Percentiles rank a stretch among this genome's conserved stretches.
Conservation (phyloP, 2,113 vertebrate genomes). For the Globicephala melas region DNA sequence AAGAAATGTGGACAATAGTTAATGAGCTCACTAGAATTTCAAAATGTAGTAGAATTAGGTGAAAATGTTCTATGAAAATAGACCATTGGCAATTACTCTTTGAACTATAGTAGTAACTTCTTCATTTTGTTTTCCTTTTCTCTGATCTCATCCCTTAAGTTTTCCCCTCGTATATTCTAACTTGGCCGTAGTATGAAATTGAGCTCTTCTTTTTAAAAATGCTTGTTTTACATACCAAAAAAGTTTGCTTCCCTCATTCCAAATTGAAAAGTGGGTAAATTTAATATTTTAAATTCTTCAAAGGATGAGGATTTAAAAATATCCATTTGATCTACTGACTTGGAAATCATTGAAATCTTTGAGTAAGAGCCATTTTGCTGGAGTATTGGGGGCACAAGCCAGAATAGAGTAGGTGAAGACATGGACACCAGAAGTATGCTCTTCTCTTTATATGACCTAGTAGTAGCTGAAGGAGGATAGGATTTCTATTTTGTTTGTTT, state of each 20-base stretch:
- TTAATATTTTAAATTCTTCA: conserved; percentile 5
- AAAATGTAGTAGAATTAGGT: neutral
- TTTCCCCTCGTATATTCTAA: neutral
- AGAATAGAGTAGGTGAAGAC: neutral
- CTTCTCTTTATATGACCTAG: neutral
- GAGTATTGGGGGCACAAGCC: neutral
- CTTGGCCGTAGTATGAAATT: neutral
- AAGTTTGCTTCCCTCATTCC: neutral
- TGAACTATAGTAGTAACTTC: neutral
- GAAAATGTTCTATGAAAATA: neutral
- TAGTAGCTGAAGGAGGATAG: neutral
- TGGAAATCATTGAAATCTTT: neutral
- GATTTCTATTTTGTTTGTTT: neutral
- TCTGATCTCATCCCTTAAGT: neutral
- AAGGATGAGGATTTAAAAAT: neutral
- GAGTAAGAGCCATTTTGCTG: conserved; percentile 12
- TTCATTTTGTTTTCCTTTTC: neutral
- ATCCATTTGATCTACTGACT: neutral
- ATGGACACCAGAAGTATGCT: neutral
- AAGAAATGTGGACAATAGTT: neutral
- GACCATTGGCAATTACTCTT: neutral
- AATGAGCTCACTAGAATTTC: conserved; percentile 10
- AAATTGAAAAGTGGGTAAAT: neutral
- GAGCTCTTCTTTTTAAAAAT: neutral
- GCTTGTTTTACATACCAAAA: neutral